Percentiles rank a stretch among this genome's conserved stretches.
These are phyloP conservation scores for Tyria jacobaeae DNA, from an alignment of 2,888 invertebrate genomes.

Conservation along the genomic window DNA sequence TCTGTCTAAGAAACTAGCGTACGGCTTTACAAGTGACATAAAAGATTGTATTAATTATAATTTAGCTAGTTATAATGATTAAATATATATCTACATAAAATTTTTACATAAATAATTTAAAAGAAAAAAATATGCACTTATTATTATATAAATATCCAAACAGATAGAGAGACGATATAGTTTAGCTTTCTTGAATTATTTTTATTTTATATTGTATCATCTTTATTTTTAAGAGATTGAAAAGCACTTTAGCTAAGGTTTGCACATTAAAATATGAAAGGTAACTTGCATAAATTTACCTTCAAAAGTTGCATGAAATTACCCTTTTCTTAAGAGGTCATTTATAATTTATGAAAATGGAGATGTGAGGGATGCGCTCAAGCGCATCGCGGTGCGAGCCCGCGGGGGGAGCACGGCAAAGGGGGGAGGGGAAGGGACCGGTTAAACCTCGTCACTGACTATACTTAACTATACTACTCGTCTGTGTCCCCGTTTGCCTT, in stretches of 20 bases:
- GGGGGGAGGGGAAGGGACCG: conserved; percentile 59
- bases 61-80: too few relatives aligned
- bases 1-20: neutral
- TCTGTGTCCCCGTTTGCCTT: conserved; percentile 74
- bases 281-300: conserved; percentile 8
- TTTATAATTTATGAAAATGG: conserved; percentile 60
- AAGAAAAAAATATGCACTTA: too few relatives aligned
- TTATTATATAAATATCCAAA: too few relatives aligned
- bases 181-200: too few relatives aligned
- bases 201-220: neutral
- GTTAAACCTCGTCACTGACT: conserved; percentile 64
- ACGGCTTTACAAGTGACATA: neutral
- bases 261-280: conserved; percentile 1
- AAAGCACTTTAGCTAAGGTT: neutral
- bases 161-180: too few relatives aligned
- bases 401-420: conserved; percentile 31
- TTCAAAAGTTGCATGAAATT: conserved; percentile 3
- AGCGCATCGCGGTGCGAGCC: conserved; percentile 58
- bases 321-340: conserved; percentile 39
- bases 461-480: conserved; percentile 54
- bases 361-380: conserved; percentile 68
- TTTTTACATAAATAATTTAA: too few relatives aligned
- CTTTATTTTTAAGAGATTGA: neutral
- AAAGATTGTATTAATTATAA: too few relatives aligned
- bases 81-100: too few relatives aligned